Evolutionary conservation across 2,113 vertebrate genomes (phyloP).

Genomic region (Catharus minimus): DNA sequence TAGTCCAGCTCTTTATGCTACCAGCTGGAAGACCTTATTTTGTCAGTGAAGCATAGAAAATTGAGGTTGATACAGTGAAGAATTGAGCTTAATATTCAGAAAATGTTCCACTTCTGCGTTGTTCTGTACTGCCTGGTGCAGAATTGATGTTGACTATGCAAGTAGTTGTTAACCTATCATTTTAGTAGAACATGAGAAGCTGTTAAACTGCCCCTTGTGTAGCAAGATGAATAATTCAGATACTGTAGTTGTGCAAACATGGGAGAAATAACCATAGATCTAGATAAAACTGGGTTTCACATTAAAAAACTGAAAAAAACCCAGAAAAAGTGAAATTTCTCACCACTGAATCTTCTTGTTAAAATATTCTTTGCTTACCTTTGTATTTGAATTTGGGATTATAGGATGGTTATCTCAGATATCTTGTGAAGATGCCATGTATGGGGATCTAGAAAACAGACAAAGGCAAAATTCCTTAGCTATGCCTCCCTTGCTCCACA

Average conservation of each 20-base stretch:
- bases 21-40: background rate
- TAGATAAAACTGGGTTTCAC: background rate
- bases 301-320: background rate
- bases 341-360: background rate
- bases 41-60: background rate
- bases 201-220: background rate
- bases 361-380: background rate
- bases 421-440: background rate
- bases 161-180: conserved; percentile 13
- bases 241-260: background rate
- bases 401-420: background rate
- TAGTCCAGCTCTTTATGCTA: conserved; percentile 9
- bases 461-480: background rate
- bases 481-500: background rate
- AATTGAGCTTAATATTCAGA: conserved; percentile 12
- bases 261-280: background rate
- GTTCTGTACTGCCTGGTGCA: background rate
- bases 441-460: background rate
- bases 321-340: background rate
- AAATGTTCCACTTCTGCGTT: background rate
- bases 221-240: background rate
- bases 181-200: background rate
- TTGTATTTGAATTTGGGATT: background rate
- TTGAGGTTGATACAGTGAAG: background rate
- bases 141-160: background rate